Conservation (phyloP, 2,797 vertebrate genomes). For the Acrossocheilus fasciatus region DNA sequence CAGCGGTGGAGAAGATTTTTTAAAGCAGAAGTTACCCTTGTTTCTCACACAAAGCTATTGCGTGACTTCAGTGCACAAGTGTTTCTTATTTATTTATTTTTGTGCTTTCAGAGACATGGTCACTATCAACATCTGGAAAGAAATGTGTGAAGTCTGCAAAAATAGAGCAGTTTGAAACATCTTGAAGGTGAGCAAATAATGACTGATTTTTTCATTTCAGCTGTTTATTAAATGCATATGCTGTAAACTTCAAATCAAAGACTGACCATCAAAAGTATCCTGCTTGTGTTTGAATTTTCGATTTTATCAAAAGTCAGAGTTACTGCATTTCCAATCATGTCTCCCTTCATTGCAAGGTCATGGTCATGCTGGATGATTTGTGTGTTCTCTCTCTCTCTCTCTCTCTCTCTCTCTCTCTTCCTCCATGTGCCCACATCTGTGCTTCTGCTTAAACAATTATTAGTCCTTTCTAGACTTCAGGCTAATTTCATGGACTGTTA, state of each 20-base stretch:
- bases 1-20: not conserved
- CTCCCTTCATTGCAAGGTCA: conserved; percentile 50
- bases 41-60: not conserved
- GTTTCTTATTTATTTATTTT: not conserved
- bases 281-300: conserved; percentile 17
- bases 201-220: not conserved
- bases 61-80: not conserved
- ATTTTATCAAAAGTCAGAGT: conserved; percentile 36
- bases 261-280: not conserved
- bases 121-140: not conserved
- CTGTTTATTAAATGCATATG: not conserved
- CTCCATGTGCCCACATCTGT: conserved; percentile 16
- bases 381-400: not conserved
- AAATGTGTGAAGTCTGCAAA: not conserved
- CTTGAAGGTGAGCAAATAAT: not conserved
- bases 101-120: not conserved
- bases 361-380: conserved; percentile 41
- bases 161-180: not conserved
- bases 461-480: not conserved
- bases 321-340: conserved; percentile 45
- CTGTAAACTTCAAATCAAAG: not conserved
- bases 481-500: not conserved
- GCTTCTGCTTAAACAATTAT: conserved; percentile 10
- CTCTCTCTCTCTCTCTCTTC: not conserved
- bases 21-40: not conserved